Evolutionary conservation across 2,888 invertebrate genomes (phyloP).

Genomic region (Sclerodermus sp.): DNA sequence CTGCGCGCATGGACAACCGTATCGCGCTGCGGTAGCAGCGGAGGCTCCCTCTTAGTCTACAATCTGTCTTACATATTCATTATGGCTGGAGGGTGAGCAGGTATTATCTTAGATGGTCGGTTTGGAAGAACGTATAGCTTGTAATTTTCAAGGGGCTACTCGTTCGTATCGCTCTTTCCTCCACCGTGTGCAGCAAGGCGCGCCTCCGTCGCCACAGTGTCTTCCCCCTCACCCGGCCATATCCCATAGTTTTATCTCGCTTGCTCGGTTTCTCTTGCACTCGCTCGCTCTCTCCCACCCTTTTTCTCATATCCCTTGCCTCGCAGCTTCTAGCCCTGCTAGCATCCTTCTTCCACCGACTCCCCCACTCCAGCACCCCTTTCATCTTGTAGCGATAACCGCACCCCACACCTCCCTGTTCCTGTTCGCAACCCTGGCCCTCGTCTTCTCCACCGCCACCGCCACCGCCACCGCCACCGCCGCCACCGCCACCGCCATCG

Average conservation of each 20-base stretch:
- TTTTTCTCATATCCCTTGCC: neutral
- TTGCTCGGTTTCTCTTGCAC: too few relatives aligned
- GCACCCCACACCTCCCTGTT: slow-evolving; percentile 9
- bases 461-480: slow-evolving; percentile 3
- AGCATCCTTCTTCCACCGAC: slow-evolving; percentile 6
- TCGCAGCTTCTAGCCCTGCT: neutral
- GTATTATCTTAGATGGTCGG: slow-evolving; percentile 58
- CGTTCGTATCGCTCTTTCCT: slow-evolving; percentile 7
- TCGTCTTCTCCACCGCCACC: slow-evolving; percentile 18
- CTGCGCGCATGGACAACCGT: slow-evolving; percentile 53
- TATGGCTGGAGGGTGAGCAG: slow-evolving; percentile 56
- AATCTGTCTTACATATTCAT: slow-evolving; percentile 59
- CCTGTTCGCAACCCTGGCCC: neutral
- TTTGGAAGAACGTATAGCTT: slow-evolving; percentile 56
- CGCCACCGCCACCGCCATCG: slow-evolving; percentile 9
- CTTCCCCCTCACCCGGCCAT: neutral
- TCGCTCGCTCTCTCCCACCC: too few relatives aligned
- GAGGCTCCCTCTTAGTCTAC: slow-evolving; percentile 56
- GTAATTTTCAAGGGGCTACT: slow-evolving; percentile 54
- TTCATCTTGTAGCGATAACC: too few relatives aligned
- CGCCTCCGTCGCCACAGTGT: slow-evolving; percentile 6
- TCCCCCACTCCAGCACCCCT: slow-evolving; percentile 17
- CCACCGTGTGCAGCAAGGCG: slow-evolving; percentile 5
- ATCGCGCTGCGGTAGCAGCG: slow-evolving; percentile 55
- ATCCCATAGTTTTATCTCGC: too few relatives aligned